phyloP scores from a whole-genome alignment of 35 echinoderm and acorn worm genomes.

The Diadema setosum region DNA sequence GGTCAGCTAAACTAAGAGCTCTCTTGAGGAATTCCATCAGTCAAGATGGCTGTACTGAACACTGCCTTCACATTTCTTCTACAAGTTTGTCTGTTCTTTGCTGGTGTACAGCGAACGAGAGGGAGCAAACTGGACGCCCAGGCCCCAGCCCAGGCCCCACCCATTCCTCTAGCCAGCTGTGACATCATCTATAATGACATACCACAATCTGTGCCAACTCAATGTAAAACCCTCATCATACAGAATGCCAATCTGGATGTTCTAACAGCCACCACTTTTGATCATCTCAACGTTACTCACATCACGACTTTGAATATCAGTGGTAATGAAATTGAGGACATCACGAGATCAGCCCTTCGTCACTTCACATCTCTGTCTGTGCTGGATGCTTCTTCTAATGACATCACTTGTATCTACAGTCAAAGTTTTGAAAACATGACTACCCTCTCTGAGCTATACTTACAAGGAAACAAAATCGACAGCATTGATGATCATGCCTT shows the following conservation, averaged over 20 bases:
- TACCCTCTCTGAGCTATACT: slow-evolving; percentile 12
- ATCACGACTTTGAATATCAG: not conserved
- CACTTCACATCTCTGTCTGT: not conserved
- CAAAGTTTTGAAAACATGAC: slow-evolving; percentile 5
- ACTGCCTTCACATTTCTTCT: too few species aligned
- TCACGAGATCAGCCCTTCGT: slow-evolving; percentile 3
- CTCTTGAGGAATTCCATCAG: too few species aligned
- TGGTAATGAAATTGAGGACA: not conserved
- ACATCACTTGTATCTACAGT: not conserved
- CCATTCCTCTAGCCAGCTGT: too few species aligned
- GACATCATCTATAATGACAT: not conserved
- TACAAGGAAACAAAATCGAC: slow-evolving; percentile 49
- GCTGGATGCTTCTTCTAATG: slow-evolving; percentile 37
- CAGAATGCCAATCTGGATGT: not conserved
- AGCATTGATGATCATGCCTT: slow-evolving; percentile 31
- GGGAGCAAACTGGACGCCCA: too few species aligned
- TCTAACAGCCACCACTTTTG: not conserved
- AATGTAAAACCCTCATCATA: not conserved
- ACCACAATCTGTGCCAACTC: not conserved
- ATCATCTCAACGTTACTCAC: not conserved
- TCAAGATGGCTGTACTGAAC: too few species aligned
- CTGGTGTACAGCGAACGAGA: too few species aligned
- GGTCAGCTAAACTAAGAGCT: too few species aligned
- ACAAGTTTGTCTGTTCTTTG: too few species aligned
- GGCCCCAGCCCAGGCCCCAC: not conserved